These are phyloP conservation scores for Oreamnos americanus DNA, from an alignment of 2,113 vertebrate species.

Conservation along the genomic window DNA sequence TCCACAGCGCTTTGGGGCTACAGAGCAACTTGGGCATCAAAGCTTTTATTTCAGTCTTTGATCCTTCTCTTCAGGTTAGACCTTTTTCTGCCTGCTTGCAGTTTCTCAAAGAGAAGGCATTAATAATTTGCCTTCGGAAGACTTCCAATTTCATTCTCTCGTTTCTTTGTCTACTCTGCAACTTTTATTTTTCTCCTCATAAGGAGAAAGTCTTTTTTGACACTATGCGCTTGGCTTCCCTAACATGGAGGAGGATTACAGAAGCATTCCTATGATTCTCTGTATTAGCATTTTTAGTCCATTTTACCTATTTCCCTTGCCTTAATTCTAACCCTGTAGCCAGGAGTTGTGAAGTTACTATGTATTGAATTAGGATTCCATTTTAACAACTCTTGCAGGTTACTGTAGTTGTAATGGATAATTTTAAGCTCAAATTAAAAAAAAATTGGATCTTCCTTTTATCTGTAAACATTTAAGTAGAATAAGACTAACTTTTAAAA, in stretches of 20 bases:
- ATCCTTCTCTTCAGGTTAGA: slow-evolving; percentile 72
- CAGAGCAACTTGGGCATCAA: slow-evolving; percentile 64
- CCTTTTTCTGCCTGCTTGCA: slow-evolving; percentile 69
- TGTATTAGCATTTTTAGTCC: background rate
- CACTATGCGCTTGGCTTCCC: background rate
- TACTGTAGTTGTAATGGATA: background rate
- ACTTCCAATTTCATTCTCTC: slow-evolving; percentile 61
- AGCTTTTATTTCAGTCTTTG: slow-evolving; percentile 70
- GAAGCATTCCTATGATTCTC: background rate
- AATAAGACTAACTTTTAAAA: background rate
- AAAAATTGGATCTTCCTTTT: background rate
- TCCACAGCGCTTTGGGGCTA: slow-evolving; percentile 27
- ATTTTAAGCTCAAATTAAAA: background rate
- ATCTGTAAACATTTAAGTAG: background rate
- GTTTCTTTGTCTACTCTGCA: slow-evolving; percentile 58
- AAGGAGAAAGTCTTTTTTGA: slow-evolving; percentile 38
- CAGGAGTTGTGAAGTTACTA: slow-evolving; percentile 2
- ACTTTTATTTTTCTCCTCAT: background rate
- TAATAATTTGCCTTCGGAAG: slow-evolving; percentile 74
- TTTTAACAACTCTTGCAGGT: background rate
- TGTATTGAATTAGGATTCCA: background rate
- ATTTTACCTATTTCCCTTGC: slow-evolving; percentile 6
- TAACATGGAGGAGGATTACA: background rate
- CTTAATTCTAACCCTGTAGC: background rate
- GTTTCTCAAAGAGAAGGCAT: slow-evolving; percentile 71